phyloP scores from a whole-genome alignment of 2,113 vertebrate species.

The Spea multiplicata region DNA sequence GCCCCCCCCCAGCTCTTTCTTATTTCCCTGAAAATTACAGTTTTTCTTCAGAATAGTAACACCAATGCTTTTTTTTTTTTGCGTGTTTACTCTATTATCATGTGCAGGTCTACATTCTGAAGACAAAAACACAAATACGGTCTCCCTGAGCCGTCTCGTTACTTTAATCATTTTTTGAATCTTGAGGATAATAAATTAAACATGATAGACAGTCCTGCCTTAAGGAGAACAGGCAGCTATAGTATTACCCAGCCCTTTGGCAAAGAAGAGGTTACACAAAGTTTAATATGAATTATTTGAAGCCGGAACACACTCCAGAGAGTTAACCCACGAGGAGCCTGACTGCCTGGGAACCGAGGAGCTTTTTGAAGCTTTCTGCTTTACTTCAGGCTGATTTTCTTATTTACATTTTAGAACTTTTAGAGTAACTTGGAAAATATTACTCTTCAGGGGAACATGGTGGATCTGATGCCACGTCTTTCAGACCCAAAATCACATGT shows the following conservation, averaged over 20 bases:
- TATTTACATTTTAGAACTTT: slow-evolving; percentile 30
- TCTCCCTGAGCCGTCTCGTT: neutral
- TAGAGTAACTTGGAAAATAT: neutral
- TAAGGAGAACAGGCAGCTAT: neutral
- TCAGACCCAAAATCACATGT: no score
- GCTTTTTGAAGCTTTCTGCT: slow-evolving; percentile 12
- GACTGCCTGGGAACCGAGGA: slow-evolving; percentile 3
- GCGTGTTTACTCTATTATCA: no score
- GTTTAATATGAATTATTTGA: slow-evolving; percentile 39
- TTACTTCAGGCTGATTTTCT: neutral
- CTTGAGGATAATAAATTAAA: neutral
- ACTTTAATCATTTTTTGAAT: neutral
- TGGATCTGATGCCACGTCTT: no score
- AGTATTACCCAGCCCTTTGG: slow-evolving; percentile 6
- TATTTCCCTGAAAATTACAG: no score
- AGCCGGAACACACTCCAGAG: neutral
- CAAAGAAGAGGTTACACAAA: slow-evolving; percentile 11
- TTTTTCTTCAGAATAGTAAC: no score
- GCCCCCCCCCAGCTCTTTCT: no score
- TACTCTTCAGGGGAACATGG: no score
- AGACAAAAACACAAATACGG: no score
- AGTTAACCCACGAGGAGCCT: neutral
- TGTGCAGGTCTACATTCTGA: no score
- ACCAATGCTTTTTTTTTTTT: no score
- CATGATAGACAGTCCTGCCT: neutral